These are phyloP conservation scores for Nycticorax nycticorax DNA, from an alignment of 2,113 vertebrate genomes.

Conservation along the genomic window DNA sequence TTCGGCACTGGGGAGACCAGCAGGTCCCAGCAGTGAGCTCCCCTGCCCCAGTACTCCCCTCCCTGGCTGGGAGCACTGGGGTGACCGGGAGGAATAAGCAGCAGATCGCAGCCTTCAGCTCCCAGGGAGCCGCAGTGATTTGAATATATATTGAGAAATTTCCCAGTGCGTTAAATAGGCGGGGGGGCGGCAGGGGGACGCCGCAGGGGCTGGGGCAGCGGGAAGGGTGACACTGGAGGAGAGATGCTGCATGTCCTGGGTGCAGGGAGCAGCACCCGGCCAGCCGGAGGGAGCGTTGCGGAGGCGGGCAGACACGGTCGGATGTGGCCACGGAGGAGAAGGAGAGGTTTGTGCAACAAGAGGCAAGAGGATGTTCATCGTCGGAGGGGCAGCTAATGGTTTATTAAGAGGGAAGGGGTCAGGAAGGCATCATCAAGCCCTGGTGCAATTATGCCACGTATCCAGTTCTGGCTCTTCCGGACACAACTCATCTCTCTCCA, in stretches of 20 bases:
- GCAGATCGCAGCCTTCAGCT: neutral
- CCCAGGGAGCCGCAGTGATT: accelerated
- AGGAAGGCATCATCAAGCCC: neutral
- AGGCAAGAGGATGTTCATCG: neutral
- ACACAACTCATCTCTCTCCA: slow-evolving; percentile 54
- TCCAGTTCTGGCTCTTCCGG: slow-evolving; percentile 14
- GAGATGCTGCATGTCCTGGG: neutral
- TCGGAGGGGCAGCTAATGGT: neutral
- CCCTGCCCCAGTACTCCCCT: neutral
- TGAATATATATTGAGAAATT: slow-evolving; percentile 4
- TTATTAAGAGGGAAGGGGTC: slow-evolving; percentile 2
- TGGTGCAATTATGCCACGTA: neutral
- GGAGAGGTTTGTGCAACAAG: neutral
- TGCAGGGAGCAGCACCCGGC: neutral
- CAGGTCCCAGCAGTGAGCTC: neutral
- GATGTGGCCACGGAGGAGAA: neutral
- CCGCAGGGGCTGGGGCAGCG: accelerated
- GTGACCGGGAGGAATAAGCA: neutral
- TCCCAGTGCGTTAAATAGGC: neutral
- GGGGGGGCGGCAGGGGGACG: neutral
- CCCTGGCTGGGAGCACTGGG: neutral
- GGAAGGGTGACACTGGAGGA: neutral
- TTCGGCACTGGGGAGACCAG: neutral
- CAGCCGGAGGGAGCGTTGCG: neutral
- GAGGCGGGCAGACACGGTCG: neutral